Evolutionary conservation across 1,140 invertebrate species (phyloP), one percentile per base, ranked within the genome.

Genomic region (Nylanderia fulva): DNA sequence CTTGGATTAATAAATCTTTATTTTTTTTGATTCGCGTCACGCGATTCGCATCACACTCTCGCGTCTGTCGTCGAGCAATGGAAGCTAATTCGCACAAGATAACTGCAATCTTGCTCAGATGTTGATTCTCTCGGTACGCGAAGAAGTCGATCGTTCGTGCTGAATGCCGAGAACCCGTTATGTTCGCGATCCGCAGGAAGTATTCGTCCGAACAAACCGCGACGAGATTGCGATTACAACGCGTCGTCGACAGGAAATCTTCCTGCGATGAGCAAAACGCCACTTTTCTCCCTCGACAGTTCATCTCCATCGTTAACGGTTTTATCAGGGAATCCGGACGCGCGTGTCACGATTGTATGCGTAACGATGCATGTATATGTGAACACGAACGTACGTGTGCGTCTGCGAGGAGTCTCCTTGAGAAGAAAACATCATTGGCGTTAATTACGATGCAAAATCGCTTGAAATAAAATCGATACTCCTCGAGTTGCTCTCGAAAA

Each of bases 241-340:
- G 45, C 2, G 61, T 79, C 60, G 29, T 66, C 27, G 42, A 29
- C 52, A 42, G 36, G 18, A 58, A 29, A 72, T 58, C 36, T 58
- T 72, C 11, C 66, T 71, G 66, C 52, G 52, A 36, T 68, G 66
- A 82, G 66, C 18, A 72, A 72, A 82, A 82, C 52, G 36, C 24
- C 24, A n/a, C 29, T n/a, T n/a, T n/a, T n/a, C 27, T n/a, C 42
- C 36, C 56, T 79, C 52, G 60, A 48, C 36, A 75, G 33, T 54
- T 58, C 60, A 77, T 66, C n/a, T 48, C 2, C 29, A 36, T 63
- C 48, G 72, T 66, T 84, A 84, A 84, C 80, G 80, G 80, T 84
- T 84, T 39, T 54, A 75, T 61, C 80, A 76, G 72, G 56, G 71
- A 84, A 84, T 84, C 71, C 80, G 74, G 80, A 84, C 42, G 36